Evolutionary conservation across 2,797 vertebrate species (phyloP).

Genomic region (Myripristis jacobus): DNA sequence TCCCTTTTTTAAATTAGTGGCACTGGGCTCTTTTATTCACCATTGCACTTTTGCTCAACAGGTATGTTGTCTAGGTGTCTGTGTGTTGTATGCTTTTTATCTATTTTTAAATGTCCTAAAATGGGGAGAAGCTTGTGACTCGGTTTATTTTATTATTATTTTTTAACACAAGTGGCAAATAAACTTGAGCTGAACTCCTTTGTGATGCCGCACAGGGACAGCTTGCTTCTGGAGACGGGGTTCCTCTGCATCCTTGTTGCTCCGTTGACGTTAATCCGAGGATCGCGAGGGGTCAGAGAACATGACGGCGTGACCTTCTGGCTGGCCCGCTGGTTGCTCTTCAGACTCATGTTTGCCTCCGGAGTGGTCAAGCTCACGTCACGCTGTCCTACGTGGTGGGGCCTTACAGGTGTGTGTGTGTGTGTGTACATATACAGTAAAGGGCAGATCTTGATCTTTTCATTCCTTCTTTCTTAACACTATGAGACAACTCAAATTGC

Average conservation of each 20-base stretch:
- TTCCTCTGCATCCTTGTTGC: conserved; percentile 92
- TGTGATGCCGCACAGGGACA: conserved; percentile 86
- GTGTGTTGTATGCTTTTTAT: too few relatives aligned
- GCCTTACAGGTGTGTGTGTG: conserved; percentile 91
- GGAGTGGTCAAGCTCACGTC: conserved; percentile 95
- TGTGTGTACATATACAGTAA: background rate
- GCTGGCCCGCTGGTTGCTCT: conserved; percentile 94
- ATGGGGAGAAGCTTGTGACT: too few relatives aligned
- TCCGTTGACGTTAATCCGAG: conserved; percentile 81
- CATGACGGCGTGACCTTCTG: conserved; percentile 90
- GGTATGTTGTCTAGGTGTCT: too few relatives aligned
- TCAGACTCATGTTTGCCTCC: conserved; percentile 96
- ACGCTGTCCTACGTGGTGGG: conserved; percentile 97
- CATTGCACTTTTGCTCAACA: too few relatives aligned
- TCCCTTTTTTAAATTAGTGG: too few relatives aligned
- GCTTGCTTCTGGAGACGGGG: conserved; percentile 90
- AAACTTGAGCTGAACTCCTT: too few relatives aligned
- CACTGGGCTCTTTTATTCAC: too few relatives aligned
- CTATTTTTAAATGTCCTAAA: too few relatives aligned
- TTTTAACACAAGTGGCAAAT: too few relatives aligned
- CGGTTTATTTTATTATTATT: too few relatives aligned
- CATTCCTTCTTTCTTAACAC: background rate
- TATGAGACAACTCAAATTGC: background rate
- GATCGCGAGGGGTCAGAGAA: conserved; percentile 60
- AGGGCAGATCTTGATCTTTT: too few relatives aligned